Evolutionary conservation across 2,888 invertebrate species (phyloP).

Genomic region (Crioceris asparagi): DNA sequence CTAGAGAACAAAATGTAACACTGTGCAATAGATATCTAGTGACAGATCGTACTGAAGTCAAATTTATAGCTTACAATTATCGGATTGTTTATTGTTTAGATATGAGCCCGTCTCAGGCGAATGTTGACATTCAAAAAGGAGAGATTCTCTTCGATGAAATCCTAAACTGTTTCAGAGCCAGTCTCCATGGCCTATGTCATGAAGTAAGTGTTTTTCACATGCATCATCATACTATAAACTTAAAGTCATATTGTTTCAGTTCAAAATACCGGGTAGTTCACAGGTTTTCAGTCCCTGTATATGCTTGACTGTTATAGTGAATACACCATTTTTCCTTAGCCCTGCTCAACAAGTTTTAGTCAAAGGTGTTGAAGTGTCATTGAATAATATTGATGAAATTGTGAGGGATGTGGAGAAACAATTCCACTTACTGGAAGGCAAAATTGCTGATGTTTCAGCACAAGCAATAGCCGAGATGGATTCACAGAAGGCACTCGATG

Average conservation of each 20-base stretch:
- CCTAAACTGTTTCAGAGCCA: slow-evolving; percentile 43
- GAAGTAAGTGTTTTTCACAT: slow-evolving; percentile 37
- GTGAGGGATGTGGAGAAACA: slow-evolving; percentile 46
- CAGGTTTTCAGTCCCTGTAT: slow-evolving; percentile 54
- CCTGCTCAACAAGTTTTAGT: slow-evolving; percentile 62
- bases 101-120: slow-evolving; percentile 64
- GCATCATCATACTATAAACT: background rate
- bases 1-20: slow-evolving; percentile 39
- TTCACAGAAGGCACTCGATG: slow-evolving; percentile 38
- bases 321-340: slow-evolving; percentile 62
- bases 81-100: slow-evolving; percentile 66
- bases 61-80: slow-evolving; percentile 60
- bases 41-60: slow-evolving; percentile 47
- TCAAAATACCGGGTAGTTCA: slow-evolving; percentile 55
- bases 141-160: slow-evolving; percentile 53
- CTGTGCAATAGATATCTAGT: slow-evolving; percentile 43
- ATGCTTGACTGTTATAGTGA: slow-evolving; percentile 64
- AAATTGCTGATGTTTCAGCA: slow-evolving; percentile 46
- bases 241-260: slow-evolving; percentile 39
- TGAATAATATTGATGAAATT: slow-evolving; percentile 47
- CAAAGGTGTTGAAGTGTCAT: slow-evolving; percentile 55
- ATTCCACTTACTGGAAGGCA: slow-evolving; percentile 49
- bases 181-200: slow-evolving; percentile 45
- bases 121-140: slow-evolving; percentile 53
- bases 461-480: slow-evolving; percentile 46